These are phyloP conservation scores for Drosophila pseudotalamancana DNA, from an alignment of 2,888 invertebrate genomes.

Conservation along the genomic window DNA sequence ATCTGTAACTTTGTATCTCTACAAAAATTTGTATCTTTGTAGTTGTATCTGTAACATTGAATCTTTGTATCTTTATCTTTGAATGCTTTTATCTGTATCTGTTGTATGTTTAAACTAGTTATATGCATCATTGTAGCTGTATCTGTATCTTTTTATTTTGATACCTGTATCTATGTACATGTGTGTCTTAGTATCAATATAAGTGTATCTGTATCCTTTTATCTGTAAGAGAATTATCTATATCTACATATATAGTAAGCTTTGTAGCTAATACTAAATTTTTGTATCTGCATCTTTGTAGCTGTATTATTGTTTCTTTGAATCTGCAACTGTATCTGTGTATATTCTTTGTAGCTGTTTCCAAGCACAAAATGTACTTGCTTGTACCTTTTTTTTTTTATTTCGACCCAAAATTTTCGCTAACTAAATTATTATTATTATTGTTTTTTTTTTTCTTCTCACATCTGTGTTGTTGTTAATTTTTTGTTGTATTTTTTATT, in stretches of 20 bases:
- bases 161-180: not conserved
- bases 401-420: constrained; percentile 54
- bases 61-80: not conserved
- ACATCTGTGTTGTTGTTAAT: constrained; percentile 25
- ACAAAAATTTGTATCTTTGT: not conserved
- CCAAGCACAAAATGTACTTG: constrained; percentile 34
- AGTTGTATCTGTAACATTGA: not conserved
- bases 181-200: constrained; percentile 24
- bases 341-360: constrained; percentile 23
- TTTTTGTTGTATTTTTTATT: no score
- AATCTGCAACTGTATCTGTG: not conserved
- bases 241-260: not conserved
- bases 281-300: not conserved
- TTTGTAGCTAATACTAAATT: no score
- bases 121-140: not conserved
- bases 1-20: not conserved
- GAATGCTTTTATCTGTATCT: not conserved
- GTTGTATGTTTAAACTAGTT: constrained; percentile 12
- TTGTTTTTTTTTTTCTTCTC: constrained; percentile 27
- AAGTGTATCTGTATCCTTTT: constrained; percentile 12
- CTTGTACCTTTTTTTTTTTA: constrained; percentile 22
- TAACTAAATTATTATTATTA: constrained; percentile 48
- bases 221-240: constrained; percentile 7
- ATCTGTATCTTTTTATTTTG: constrained; percentile 12
- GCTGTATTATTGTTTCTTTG: not conserved